A percentile compares a stretch with the other conserved stretches of the same genome.
Conservation (phyloP, 2,113 vertebrate genomes). For the Spea bombifrons region DNA sequence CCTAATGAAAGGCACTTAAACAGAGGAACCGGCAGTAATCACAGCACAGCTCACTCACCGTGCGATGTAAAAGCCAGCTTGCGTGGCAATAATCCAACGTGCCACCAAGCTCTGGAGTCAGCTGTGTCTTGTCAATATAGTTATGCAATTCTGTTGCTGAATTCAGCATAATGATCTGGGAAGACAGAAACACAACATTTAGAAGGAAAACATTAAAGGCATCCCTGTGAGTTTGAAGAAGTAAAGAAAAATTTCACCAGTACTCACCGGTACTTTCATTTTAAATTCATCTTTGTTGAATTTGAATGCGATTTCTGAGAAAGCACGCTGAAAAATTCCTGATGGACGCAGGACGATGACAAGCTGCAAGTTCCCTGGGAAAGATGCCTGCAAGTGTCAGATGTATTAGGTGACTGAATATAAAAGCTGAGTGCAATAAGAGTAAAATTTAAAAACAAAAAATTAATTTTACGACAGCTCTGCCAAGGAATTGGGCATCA, state of each 20-base stretch:
- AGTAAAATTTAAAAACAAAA: no score
- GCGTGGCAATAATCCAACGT: slow-evolving; percentile 91
- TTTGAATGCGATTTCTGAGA: slow-evolving; percentile 88
- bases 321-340: slow-evolving; percentile 81
- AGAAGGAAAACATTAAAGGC: background rate
- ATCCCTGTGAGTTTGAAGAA: background rate
- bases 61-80: slow-evolving; percentile 89
- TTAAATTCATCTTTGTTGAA: slow-evolving; percentile 96
- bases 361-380: slow-evolving; percentile 93
- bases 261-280: slow-evolving; percentile 96
- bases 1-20: slow-evolving; percentile 43
- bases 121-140: slow-evolving; percentile 89
- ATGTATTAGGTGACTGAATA: no score
- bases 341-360: slow-evolving; percentile 91
- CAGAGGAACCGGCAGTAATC: slow-evolving; percentile 27
- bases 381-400: slow-evolving; percentile 76
- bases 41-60: slow-evolving; percentile 68
- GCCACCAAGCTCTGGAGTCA: slow-evolving; percentile 92
- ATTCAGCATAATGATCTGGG: slow-evolving; percentile 95
- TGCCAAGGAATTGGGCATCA: no score
- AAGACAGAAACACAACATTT: background rate
- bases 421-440: no score
- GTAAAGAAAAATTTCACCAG: background rate
- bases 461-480: no score
- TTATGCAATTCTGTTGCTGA: slow-evolving; percentile 89